Conservation (phyloP, 2,888 invertebrate genomes). For the Phymatocera aterrima region DNA sequence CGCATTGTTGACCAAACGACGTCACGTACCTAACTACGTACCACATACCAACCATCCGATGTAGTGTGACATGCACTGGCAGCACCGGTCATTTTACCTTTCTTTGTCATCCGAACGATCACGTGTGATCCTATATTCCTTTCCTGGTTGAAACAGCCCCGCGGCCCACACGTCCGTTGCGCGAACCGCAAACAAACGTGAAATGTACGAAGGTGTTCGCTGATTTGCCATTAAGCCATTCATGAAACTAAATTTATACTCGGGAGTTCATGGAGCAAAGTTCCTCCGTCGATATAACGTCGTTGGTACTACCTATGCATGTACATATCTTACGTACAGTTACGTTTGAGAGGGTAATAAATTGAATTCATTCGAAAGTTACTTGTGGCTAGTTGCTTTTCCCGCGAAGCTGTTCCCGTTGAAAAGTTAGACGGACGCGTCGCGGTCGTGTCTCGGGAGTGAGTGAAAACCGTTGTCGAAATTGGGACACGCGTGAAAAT, state of each 20-base stretch:
- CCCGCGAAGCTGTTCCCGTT: slow-evolving; percentile 2
- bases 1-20: slow-evolving; percentile 49
- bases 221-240: slow-evolving; percentile 35
- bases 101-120: neutral
- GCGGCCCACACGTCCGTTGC: slow-evolving; percentile 41
- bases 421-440: no score
- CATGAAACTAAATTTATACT: slow-evolving; percentile 53
- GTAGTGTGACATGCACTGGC: neutral
- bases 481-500: neutral
- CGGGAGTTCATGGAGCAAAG: slow-evolving; percentile 50
- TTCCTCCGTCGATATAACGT: slow-evolving; percentile 44
- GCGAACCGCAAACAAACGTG: slow-evolving; percentile 54
- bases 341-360: slow-evolving; percentile 1
- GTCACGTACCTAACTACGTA: slow-evolving; percentile 38
- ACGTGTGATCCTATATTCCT: neutral
- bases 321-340: neutral
- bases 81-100: neutral
- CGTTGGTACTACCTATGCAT: no score
- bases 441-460: neutral
- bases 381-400: neutral
- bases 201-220: slow-evolving; percentile 47
- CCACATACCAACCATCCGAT: no score
- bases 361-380: slow-evolving; percentile 31
- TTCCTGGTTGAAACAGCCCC: neutral
- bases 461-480: neutral